Percentiles rank a stretch among this genome's conserved stretches.
Evolutionary conservation across 2,113 vertebrate genomes (phyloP).

Genomic region (Amazona guildingii): DNA sequence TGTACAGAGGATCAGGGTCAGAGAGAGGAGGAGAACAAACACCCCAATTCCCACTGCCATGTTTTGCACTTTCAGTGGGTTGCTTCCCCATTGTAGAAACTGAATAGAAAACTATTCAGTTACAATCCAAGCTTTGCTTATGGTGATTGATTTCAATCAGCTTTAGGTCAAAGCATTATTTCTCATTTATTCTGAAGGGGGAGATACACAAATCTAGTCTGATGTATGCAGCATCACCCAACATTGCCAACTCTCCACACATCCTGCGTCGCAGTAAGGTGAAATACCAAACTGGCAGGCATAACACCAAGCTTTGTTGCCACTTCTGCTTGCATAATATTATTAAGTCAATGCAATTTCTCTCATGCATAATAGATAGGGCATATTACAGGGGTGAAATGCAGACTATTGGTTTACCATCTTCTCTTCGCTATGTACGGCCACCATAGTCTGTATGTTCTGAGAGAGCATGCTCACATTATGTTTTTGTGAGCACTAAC

Average conservation of each 20-base stretch:
- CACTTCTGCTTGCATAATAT: accelerated
- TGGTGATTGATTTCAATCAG: not conserved
- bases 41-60: not conserved
- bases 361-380: not conserved
- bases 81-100: not conserved
- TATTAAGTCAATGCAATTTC: not conserved
- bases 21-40: not conserved
- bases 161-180: not conserved
- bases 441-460: not conserved
- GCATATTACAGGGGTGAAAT: not conserved
- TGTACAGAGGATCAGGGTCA: not conserved
- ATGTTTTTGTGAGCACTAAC: slow-evolving; percentile 48
- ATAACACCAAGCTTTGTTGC: not conserved
- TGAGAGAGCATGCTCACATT: not conserved
- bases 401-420: not conserved
- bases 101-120: not conserved
- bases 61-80: not conserved
- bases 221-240: not conserved
- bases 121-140: not conserved
- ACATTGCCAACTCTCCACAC: not conserved
- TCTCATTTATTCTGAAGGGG: not conserved
- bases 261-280: accelerated
- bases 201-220: not conserved
- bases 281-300: not conserved
- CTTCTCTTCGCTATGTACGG: not conserved